Evolutionary conservation across 2,797 vertebrate genomes (phyloP), one percentile per base, ranked within the genome.

Genomic region (Leucoraja ocellata): DNA sequence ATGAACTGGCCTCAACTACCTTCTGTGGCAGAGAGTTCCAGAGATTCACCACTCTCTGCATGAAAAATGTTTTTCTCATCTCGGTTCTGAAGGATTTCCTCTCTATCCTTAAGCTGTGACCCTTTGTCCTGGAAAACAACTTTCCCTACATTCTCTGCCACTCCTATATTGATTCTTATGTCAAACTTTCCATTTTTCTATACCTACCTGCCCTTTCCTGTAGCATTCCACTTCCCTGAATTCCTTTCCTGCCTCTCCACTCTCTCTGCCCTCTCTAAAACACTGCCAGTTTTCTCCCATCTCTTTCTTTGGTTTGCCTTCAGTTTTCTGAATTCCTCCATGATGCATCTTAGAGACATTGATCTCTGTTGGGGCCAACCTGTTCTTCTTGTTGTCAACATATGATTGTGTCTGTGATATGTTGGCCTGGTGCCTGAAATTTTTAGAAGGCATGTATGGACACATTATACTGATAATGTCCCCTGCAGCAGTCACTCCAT

Each of bases 331-430:
- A 8, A n/a, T 61, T 63, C 83, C 28, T 14, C 83, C n/a, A 28
- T 63, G 83, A 86, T 61, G n/a, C 83, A 86, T 32, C 58, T 86
- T 86, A 58, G 83, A n/a, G 58, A n/a, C 54, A 86, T 61, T 86
- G 58, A 63, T 28, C 83, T 16, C n/a, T 61, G 83, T 63, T 63
- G 28, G n/a, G 63, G 81, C 9, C 81, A 58, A 39, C 46, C 81
- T 4, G 6, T 84, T 83, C 54, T 8, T 86, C 54, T 14, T 32
- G 58, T 63, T 63, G 46, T 58, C 83, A 86, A 32, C 63, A 63
- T 0, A 25, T 86, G 83, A 28, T 16, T 25, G 14, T 28, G 54
- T 11, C 61, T 84, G 25, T 28, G 83, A 61, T 28, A 86, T 11
- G 14, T 63, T 86, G 11, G 25, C 5, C 63, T 63, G 28, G 16